phyloP scores from a whole-genome alignment of 1,140 invertebrate species.

The Matsumurasca onukii region DNA sequence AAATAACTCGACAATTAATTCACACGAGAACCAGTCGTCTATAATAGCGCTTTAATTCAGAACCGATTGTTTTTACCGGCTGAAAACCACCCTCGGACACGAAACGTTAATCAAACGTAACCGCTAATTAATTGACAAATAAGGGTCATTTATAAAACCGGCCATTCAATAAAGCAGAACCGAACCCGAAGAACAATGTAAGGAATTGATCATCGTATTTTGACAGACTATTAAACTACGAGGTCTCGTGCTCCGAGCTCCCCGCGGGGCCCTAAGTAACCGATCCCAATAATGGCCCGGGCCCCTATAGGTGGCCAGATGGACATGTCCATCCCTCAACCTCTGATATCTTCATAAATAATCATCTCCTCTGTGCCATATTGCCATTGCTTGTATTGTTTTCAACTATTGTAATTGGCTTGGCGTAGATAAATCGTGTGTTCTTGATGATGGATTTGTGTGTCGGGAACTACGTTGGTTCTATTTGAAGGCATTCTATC shows the following conservation, averaged over 20 bases:
- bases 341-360: background rate
- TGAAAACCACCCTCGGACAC: background rate
- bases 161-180: background rate
- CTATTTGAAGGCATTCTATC: too few species aligned
- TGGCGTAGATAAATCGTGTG: too few species aligned
- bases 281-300: background rate
- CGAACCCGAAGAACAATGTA: slow-evolving; percentile 1
- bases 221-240: slow-evolving; percentile 25
- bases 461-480: too few species aligned
- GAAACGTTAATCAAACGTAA: background rate
- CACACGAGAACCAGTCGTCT: background rate
- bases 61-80: background rate
- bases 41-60: slow-evolving; percentile 7
- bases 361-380: too few species aligned
- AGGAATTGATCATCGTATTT: slow-evolving; percentile 10
- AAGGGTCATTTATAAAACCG: slow-evolving; percentile 5
- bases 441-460: too few species aligned
- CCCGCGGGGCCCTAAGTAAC: slow-evolving; percentile 6
- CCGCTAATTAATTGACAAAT: slow-evolving; percentile 26
- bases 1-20: slow-evolving; percentile 18
- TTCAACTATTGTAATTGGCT: background rate
- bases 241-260: background rate
- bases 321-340: background rate
- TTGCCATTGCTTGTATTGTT: too few species aligned
- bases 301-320: slow-evolving; percentile 5